Evolutionary conservation across 2,888 invertebrate species (phyloP).

Genomic region (Cerastis leucographa): DNA sequence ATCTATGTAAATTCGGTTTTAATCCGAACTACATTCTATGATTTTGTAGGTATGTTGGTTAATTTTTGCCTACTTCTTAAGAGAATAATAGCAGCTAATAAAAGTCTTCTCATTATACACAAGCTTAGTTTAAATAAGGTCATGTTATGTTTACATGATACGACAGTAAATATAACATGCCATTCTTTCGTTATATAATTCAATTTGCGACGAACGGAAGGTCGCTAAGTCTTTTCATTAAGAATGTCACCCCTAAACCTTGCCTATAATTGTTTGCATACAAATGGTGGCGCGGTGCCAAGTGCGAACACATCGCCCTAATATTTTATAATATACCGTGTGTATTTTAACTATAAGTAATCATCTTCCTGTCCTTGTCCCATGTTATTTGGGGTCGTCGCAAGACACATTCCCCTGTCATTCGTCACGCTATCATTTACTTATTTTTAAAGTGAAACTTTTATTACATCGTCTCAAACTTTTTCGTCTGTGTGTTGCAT

Average conservation of each 20-base stretch:
- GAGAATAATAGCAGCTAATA: conserved; percentile 48
- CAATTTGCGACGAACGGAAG: background rate
- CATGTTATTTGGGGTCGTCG: too few relatives aligned
- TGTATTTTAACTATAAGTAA: too few relatives aligned
- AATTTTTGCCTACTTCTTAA: conserved; percentile 28
- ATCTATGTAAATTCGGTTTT: conserved; percentile 38
- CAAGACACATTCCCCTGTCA: too few relatives aligned
- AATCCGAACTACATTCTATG: conserved; percentile 43
- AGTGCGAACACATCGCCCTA: conserved; percentile 26
- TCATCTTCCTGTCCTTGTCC: too few relatives aligned
- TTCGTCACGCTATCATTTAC: too few relatives aligned
- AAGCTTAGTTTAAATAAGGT: conserved; percentile 20
- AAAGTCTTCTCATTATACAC: conserved; percentile 49
- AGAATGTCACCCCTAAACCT: conserved; percentile 20
- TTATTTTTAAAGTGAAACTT: too few relatives aligned
- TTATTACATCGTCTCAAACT: too few relatives aligned
- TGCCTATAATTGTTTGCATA: conserved; percentile 28
- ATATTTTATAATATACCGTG: too few relatives aligned
- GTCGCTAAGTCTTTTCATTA: background rate
- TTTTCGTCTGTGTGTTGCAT: too few relatives aligned
- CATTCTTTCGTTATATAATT: background rate
- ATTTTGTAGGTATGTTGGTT: conserved; percentile 36
- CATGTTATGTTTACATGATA: background rate
- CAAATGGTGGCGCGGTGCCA: conserved; percentile 29
- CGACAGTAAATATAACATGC: background rate